Evolutionary conservation across 2,113 vertebrate species (phyloP).

Genomic region (Ceyx cyanopectus): DNA sequence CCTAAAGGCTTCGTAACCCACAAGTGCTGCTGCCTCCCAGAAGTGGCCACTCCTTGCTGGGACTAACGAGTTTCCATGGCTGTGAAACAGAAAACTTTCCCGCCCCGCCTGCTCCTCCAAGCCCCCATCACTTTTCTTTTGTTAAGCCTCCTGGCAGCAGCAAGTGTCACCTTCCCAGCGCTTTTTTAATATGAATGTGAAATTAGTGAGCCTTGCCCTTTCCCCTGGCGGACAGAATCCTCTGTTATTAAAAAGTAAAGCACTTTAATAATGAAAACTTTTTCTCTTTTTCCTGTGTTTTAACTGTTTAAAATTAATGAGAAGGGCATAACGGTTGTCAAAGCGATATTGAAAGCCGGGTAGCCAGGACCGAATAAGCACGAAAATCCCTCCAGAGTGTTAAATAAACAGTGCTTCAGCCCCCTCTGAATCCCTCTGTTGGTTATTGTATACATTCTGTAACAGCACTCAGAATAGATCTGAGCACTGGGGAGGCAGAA

Average conservation of each 20-base stretch:
- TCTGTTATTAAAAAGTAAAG: slow-evolving; percentile 93
- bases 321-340: slow-evolving; percentile 92
- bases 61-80: slow-evolving; percentile 60
- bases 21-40: slow-evolving; percentile 7
- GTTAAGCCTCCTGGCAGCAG: slow-evolving; percentile 75
- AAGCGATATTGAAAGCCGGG: slow-evolving; percentile 92
- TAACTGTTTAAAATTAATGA: slow-evolving; percentile 96
- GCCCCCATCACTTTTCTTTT: slow-evolving; percentile 64
- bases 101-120: slow-evolving; percentile 39
- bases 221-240: slow-evolving; percentile 86
- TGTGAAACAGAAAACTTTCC: slow-evolving; percentile 74
- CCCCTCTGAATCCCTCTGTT: slow-evolving; percentile 85
- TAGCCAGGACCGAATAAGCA: slow-evolving; percentile 86
- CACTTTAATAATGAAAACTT: slow-evolving; percentile 98
- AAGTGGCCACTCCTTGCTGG: slow-evolving; percentile 66
- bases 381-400: slow-evolving; percentile 97
- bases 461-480: slow-evolving; percentile 95
- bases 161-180: slow-evolving; percentile 78
- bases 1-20: slow-evolving; percentile 26
- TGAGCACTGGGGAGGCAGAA: slow-evolving; percentile 83
- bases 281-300: slow-evolving; percentile 85
- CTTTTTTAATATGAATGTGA: slow-evolving; percentile 87
- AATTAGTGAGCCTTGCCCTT: slow-evolving; percentile 85
- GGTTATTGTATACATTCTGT: slow-evolving; percentile 99
- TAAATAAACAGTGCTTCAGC: slow-evolving; percentile 96